Conservation (phyloP, 2,797 vertebrate species). For the Adrianichthys oophorus region DNA sequence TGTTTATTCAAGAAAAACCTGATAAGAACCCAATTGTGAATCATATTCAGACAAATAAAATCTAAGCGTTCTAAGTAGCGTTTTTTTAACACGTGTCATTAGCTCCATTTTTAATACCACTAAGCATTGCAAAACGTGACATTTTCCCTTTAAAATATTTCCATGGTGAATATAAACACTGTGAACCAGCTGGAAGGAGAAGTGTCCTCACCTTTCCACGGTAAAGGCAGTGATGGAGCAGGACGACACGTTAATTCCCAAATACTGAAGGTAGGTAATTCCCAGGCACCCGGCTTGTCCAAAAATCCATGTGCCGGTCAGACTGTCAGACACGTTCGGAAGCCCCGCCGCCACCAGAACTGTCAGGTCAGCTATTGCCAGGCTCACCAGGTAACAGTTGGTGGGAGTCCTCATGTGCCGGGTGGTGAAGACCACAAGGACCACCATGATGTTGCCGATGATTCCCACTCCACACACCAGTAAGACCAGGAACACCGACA, state of each 20-base stretch:
- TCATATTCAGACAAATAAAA: too few species aligned
- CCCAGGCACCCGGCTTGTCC: constrained; percentile 79
- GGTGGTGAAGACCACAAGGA: constrained; percentile 81
- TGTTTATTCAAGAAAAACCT: too few species aligned
- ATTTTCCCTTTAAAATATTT: too few species aligned
- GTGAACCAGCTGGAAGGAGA: too few species aligned
- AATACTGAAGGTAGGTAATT: constrained; percentile 86
- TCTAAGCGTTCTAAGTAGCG: too few species aligned
- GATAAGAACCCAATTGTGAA: too few species aligned
- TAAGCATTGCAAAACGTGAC: too few species aligned
- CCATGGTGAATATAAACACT: too few species aligned
- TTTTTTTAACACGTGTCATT: too few species aligned
- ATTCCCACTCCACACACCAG: constrained; percentile 80
- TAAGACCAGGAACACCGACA: constrained; percentile 83
- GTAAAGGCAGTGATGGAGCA: constrained; percentile 86
- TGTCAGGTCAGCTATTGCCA: constrained; percentile 83
- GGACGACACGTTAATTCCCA: constrained; percentile 86
- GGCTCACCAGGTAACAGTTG: constrained; percentile 85
- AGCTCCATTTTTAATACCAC: too few species aligned
- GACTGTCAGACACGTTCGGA: constrained; percentile 80
- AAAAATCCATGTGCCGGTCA: constrained; percentile 81
- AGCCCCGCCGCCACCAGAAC: constrained; percentile 82
- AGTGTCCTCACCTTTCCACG: constrained; percentile 76
- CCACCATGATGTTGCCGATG: constrained; percentile 84
- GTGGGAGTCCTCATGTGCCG: constrained; percentile 83